Evolutionary conservation across 2,888 invertebrate genomes (phyloP).

Genomic region (Drosophila testacea): DNA sequence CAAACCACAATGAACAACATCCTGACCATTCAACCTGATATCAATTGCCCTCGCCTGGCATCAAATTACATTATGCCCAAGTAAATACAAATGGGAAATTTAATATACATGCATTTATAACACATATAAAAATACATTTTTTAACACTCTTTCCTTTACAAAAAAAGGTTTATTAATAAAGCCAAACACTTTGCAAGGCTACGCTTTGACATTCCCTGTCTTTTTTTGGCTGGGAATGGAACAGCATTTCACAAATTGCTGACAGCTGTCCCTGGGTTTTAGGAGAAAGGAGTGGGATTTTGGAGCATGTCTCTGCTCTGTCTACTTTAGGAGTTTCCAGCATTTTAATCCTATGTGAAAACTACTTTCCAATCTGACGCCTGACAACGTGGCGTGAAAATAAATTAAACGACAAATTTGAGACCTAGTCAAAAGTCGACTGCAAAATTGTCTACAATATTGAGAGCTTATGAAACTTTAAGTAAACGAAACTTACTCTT

Average conservation of each 20-base stretch:
- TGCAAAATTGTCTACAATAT: constrained; percentile 6
- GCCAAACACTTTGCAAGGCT: constrained; percentile 69
- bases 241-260: constrained; percentile 67
- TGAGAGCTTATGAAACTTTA: not conserved
- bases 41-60: constrained; percentile 61
- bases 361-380: constrained; percentile 67
- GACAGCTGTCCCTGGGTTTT: constrained; percentile 66
- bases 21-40: constrained; percentile 39
- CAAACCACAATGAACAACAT: constrained; percentile 59
- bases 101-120: constrained; percentile 34
- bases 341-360: constrained; percentile 63
- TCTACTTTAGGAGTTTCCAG: constrained; percentile 38
- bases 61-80: constrained; percentile 61
- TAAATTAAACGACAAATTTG: constrained; percentile 52
- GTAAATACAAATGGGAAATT: constrained; percentile 62
- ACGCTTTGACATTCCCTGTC: constrained; percentile 4
- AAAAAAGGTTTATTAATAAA: constrained; percentile 63
- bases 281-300: not conserved
- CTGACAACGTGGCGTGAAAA: constrained; percentile 66
- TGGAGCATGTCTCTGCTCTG: constrained; percentile 14
- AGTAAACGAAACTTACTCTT: not conserved
- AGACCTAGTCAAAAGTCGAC: constrained; percentile 19
- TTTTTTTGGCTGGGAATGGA: constrained; percentile 36
- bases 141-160: constrained; percentile 1
- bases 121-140: constrained; percentile 15